These are phyloP conservation scores for Saimiri boliviensis DNA, from an alignment of 2,113 vertebrate species.

Conservation along the genomic window DNA sequence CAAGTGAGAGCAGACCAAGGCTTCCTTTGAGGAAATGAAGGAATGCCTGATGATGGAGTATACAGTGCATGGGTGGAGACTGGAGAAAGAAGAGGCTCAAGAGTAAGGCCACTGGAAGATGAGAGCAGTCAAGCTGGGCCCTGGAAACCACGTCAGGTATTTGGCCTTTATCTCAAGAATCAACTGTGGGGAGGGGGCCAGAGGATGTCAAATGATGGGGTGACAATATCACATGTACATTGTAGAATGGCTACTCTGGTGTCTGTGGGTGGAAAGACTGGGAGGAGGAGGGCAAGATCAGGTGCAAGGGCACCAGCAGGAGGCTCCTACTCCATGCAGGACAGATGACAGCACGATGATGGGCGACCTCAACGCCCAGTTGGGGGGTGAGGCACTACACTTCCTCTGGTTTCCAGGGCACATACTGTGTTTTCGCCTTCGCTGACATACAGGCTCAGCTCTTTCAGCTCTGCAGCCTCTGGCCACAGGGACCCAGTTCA, in stretches of 20 bases:
- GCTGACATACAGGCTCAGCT: not conserved
- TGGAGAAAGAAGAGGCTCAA: not conserved
- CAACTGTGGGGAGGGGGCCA: too few species aligned
- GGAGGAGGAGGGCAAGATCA: not conserved
- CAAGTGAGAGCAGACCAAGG: not conserved
- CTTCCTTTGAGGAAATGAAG: not conserved
- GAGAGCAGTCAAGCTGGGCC: not conserved
- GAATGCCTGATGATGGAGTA: too few species aligned
- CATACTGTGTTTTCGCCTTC: not conserved
- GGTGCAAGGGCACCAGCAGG: accelerated
- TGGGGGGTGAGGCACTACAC: not conserved
- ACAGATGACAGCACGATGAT: not conserved
- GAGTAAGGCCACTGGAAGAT: not conserved
- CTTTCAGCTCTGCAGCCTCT: not conserved
- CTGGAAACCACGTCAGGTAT: not conserved
- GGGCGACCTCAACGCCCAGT: not conserved
- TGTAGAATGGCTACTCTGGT: not conserved
- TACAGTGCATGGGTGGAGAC: not conserved
- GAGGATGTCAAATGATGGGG: not conserved
- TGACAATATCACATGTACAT: too few species aligned
- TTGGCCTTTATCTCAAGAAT: not conserved
- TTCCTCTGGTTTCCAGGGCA: not conserved
- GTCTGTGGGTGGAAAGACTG: not conserved
- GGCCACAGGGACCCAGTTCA: not conserved
- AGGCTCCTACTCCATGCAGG: not conserved